Evolutionary conservation across 2,113 vertebrate species (phyloP), one percentile per base, ranked within the genome.

Genomic region (Paracanthobrama guichenoti): DNA sequence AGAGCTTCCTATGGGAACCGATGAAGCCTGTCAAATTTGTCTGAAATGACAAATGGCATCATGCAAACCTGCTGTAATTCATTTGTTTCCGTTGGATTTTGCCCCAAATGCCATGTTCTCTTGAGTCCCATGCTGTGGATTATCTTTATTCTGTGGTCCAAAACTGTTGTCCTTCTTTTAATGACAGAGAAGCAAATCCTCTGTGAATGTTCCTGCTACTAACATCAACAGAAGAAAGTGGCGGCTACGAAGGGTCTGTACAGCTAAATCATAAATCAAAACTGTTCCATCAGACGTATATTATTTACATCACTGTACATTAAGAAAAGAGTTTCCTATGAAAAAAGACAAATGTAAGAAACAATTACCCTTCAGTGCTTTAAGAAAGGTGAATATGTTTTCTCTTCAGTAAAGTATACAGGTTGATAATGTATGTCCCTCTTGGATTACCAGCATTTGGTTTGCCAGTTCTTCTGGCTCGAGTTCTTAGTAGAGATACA

Each of bases 301-400:
- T 67, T 94, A 94, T 95, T 93, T 95, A 95, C 93, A 95, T 86
- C 85, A 90, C 87, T 94, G 90, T 93, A 94, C 93, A 94, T 73
- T 82, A 85, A 75, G 84, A 76, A 84, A 85, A 90, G 76, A 10
- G 3, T 59, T 89, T 84, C 67, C 76, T 59, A 67, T 77, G 22
- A 86, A 79, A 73, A 81, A 86, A 83, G 71, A 48, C 66, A 75
- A 55, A 64, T 67, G 53, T 85, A 42, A 48, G 71, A 71, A 79
- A 62, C 42, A 55, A 39, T 50, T 77, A 44, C 31, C 31, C 39
- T 57, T 72, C 46, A 42, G 42, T 42, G 50, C 7, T 18, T 67
- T 73, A 31, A 59, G 24, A 71, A 83, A 79, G 18, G 55, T 35
- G 60, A 82, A 57, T 22, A 22, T 42, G 48, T 74, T 57, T 81